Evolutionary conservation across 2,888 invertebrate genomes (phyloP).

Genomic region (Melinaea marsaeus): DNA sequence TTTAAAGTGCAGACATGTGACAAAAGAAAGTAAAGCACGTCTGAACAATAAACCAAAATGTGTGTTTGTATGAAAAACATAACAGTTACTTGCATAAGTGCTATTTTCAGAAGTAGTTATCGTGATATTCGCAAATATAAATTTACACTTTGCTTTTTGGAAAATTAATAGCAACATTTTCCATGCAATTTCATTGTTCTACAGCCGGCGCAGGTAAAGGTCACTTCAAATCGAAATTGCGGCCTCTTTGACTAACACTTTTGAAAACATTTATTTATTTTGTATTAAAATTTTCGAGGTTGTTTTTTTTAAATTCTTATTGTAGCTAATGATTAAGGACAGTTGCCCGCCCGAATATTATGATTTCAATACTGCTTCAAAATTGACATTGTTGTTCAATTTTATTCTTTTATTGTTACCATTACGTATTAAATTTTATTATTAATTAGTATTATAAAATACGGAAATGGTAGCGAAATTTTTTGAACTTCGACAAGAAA

Average conservation of each 20-base stretch:
- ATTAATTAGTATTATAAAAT: too few relatives aligned
- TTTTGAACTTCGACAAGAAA: too few relatives aligned
- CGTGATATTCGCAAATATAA: conserved; percentile 66
- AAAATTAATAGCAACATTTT: conserved; percentile 75
- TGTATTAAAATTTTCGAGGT: too few relatives aligned
- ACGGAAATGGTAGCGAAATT: too few relatives aligned
- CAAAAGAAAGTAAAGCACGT: conserved; percentile 52
- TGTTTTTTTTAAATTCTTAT: too few relatives aligned
- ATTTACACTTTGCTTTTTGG: conserved; percentile 73
- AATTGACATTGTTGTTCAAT: too few relatives aligned
- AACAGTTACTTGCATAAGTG: conserved; percentile 57
- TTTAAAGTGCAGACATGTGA: conserved; percentile 9
- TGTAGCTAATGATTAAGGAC: too few relatives aligned
- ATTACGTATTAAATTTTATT: too few relatives aligned
- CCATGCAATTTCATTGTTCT: conserved; percentile 70
- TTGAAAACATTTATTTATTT: conserved; percentile 60
- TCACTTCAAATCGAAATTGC: conserved; percentile 71
- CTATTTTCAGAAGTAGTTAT: conserved; percentile 72
- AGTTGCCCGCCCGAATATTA: too few relatives aligned
- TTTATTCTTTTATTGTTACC: too few relatives aligned
- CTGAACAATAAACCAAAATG: too few relatives aligned
- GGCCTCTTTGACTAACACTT: conserved; percentile 55
- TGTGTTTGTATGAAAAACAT: conserved; percentile 67
- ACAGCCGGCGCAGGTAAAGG: conserved; percentile 69
- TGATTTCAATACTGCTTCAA: too few relatives aligned